phyloP scores from a whole-genome alignment of 1,140 invertebrate species.

The Akabosia matsudoensis region DNA sequence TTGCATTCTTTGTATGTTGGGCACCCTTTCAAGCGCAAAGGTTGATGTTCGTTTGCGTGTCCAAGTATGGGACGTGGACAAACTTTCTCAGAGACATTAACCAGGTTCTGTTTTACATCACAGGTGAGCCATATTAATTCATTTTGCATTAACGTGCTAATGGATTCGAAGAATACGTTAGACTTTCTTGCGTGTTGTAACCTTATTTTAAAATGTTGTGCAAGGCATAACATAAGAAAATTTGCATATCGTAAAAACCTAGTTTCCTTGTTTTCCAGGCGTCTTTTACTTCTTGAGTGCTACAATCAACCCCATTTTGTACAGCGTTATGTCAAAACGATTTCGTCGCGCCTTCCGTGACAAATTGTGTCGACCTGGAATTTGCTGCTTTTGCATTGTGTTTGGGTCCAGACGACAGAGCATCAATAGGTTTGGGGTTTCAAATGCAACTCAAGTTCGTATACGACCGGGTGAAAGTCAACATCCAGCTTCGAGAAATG shows the following conservation, averaged over 20 bases:
- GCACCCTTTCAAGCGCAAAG: constrained; percentile 48
- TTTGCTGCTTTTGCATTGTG: background rate
- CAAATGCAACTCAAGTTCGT: background rate
- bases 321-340: constrained; percentile 59
- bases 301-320: constrained; percentile 85
- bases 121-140: constrained; percentile 18
- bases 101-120: constrained; percentile 52
- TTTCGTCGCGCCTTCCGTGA: constrained; percentile 13
- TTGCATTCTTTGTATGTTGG: constrained; percentile 65
- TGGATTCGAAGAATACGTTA: no score
- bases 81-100: constrained; percentile 48
- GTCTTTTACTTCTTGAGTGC: constrained; percentile 82
- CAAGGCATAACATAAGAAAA: background rate
- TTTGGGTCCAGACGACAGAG: background rate
- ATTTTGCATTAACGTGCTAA: background rate
- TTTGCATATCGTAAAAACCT: background rate
- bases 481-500: background rate
- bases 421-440: background rate
- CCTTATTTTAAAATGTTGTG: no score
- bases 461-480: background rate
- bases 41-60: constrained; percentile 51
- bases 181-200: no score
- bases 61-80: constrained; percentile 45
- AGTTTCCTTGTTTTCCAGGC: constrained; percentile 63
- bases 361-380: constrained; percentile 7